These are phyloP conservation scores for Catalaphyllia jardinei DNA, from an alignment of 64 coral and sea anemone species.

Conservation along the genomic window DNA sequence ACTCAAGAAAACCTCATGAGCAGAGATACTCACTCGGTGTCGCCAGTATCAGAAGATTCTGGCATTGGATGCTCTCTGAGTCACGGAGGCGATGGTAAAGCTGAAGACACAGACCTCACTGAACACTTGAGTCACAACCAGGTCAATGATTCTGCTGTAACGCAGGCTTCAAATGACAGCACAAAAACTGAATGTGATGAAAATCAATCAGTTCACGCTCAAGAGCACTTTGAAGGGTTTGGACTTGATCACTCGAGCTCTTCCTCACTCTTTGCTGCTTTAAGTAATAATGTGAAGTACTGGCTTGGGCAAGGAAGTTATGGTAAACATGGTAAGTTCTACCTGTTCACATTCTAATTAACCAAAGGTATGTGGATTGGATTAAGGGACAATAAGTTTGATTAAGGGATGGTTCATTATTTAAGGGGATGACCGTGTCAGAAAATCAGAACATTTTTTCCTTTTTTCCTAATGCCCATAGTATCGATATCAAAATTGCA, in stretches of 20 bases:
- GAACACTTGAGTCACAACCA: conserved; percentile 3
- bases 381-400: too few species aligned
- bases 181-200: not conserved
- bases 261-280: conserved; percentile 63
- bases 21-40: conserved; percentile 34
- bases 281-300: conserved; percentile 92
- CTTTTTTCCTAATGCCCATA: too few species aligned
- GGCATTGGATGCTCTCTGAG: conserved; percentile 61
- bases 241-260: not conserved
- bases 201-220: not conserved
- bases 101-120: not conserved
- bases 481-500: too few species aligned
- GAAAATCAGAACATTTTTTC: too few species aligned
- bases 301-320: conserved; percentile 69
- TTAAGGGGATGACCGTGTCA: too few species aligned
- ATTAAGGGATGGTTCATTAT: too few species aligned
- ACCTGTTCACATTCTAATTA: too few species aligned
- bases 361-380: too few species aligned
- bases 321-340: conserved; percentile 36
- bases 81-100: conserved; percentile 26
- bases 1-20: not conserved
- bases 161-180: not conserved
- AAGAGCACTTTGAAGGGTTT: not conserved
- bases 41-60: conserved; percentile 83
- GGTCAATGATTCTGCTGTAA: not conserved